These are phyloP conservation scores for Dallia pectoralis DNA, from an alignment of 2,797 vertebrate species.

Conservation along the genomic window DNA sequence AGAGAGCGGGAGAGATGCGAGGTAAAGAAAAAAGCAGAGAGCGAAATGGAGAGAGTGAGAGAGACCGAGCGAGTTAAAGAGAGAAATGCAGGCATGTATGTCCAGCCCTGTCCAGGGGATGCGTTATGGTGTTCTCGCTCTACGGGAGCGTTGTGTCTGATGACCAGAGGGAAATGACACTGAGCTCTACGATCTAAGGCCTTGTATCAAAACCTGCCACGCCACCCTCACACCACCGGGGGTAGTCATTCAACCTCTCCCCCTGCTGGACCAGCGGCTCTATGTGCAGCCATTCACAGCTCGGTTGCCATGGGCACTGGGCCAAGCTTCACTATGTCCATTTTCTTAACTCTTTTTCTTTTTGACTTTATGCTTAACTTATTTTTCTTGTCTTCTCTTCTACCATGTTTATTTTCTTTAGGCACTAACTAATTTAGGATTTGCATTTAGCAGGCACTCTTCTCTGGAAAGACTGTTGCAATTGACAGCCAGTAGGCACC, in stretches of 20 bases:
- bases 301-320: constrained; percentile 52
- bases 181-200: constrained; percentile 9
- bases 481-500: too few relatives aligned
- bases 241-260: constrained; percentile 10
- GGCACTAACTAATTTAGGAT: too few relatives aligned
- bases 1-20: constrained; percentile 10
- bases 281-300: constrained; percentile 45
- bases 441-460: too few relatives aligned
- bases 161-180: background rate
- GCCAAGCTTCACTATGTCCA: constrained; percentile 25
- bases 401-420: background rate
- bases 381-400: constrained; percentile 19
- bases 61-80: background rate
- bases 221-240: background rate
- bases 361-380: constrained; percentile 13
- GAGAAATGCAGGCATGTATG: background rate
- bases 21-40: constrained; percentile 16
- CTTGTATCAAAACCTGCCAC: constrained; percentile 11
- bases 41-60: background rate
- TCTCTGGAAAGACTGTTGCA: too few relatives aligned
- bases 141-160: background rate
- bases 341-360: too few relatives aligned
- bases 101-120: background rate
- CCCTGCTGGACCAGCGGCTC: constrained; percentile 24
- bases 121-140: background rate